phyloP scores from a whole-genome alignment of 2,113 vertebrate genomes.

The Vombatus ursinus region DNA sequence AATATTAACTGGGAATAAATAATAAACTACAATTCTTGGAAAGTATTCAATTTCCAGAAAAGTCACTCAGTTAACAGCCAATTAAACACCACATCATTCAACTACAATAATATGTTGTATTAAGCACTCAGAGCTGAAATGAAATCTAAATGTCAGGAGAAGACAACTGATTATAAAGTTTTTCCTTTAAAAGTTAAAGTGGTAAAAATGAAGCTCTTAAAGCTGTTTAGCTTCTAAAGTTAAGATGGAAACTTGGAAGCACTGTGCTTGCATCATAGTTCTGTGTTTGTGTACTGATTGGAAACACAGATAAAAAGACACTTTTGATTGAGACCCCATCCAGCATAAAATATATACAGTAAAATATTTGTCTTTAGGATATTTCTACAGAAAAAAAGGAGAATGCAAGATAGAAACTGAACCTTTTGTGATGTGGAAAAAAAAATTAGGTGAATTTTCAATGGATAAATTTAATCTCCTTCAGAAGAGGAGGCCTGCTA shows the following conservation, averaged over 20 bases:
- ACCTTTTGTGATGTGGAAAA: slow-evolving; percentile 21
- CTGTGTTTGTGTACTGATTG: neutral
- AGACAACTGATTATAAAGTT: neutral
- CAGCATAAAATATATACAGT: slow-evolving; percentile 6
- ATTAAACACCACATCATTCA: neutral
- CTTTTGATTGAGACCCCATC: neutral
- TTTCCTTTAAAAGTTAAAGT: neutral
- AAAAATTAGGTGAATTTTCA: slow-evolving; percentile 38
- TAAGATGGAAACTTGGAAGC: neutral
- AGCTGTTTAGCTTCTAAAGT: neutral
- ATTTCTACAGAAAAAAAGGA: slow-evolving; percentile 12
- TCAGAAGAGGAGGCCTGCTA: slow-evolving; percentile 5
- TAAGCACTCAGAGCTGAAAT: slow-evolving; percentile 15
- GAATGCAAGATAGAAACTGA: neutral
- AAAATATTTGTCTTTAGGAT: slow-evolving; percentile 36
- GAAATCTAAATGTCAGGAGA: neutral
- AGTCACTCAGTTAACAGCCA: neutral
- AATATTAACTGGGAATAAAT: slow-evolving; percentile 2
- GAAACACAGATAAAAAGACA: slow-evolving; percentile 36
- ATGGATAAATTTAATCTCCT: slow-evolving; percentile 40
- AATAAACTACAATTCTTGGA: slow-evolving; percentile 25
- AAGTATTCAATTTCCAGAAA: neutral
- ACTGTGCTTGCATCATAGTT: slow-evolving; percentile 19
- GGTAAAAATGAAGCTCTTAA: slow-evolving; percentile 28
- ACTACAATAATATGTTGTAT: slow-evolving; percentile 12